These are phyloP conservation scores for Monarcha castaneiventris DNA, from an alignment of 2,113 vertebrate species.

Conservation along the genomic window DNA sequence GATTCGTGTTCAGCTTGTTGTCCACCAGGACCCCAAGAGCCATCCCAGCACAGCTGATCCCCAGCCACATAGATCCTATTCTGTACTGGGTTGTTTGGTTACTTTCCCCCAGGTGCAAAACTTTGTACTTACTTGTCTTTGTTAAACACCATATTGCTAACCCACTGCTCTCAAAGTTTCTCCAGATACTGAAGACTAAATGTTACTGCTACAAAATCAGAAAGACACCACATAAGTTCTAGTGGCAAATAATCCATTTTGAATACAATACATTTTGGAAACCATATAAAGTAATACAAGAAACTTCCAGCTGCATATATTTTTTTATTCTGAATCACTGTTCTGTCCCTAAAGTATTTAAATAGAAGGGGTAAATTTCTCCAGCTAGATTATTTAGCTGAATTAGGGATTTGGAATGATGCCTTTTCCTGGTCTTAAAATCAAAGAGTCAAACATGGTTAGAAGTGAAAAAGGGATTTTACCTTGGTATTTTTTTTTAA, in stretches of 20 bases:
- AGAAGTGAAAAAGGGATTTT: no score
- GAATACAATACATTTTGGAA: not conserved
- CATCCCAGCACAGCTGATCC: not conserved
- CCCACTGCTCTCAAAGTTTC: not conserved
- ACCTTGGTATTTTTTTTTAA: no score
- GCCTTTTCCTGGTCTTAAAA: no score
- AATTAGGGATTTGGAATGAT: not conserved
- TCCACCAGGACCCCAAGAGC: not conserved
- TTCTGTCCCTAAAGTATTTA: not conserved
- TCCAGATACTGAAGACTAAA: not conserved
- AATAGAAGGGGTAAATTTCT: not conserved
- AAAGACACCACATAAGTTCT: not conserved
- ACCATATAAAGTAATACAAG: not conserved
- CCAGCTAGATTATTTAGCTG: not conserved
- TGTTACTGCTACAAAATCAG: not conserved
- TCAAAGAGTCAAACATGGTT: no score
- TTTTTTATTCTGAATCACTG: not conserved
- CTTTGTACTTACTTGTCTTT: not conserved
- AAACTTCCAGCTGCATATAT: not conserved
- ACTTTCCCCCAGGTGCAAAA: not conserved
- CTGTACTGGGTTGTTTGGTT: not conserved
- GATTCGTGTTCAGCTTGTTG: not conserved
- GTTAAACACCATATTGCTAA: not conserved
- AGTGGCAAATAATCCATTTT: not conserved
- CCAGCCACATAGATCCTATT: not conserved